Percentiles rank a stretch among this genome's conserved stretches.
phyloP scores from a whole-genome alignment of 2,888 invertebrate genomes.

The Tipula lateralis region DNA sequence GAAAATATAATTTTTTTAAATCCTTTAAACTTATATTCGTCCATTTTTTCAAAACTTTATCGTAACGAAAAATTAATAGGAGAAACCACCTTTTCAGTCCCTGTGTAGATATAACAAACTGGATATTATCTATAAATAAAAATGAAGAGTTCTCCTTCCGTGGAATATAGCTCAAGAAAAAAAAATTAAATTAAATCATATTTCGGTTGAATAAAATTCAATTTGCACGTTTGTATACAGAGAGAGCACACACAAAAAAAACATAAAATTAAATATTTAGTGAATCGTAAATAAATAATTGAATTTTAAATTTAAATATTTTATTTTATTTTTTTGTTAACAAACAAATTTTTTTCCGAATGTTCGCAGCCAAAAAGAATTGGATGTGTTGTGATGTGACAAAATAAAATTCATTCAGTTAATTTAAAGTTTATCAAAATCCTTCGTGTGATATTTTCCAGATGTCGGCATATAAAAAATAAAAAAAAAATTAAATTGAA shows the following conservation, averaged over 20 bases:
- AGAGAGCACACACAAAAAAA: neutral
- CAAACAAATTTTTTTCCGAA: neutral
- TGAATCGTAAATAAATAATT: conserved; percentile 29
- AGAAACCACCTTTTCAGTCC: neutral
- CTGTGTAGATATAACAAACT: neutral
- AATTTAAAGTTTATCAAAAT: conserved; percentile 29
- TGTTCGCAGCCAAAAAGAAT: neutral
- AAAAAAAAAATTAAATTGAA: too few relatives aligned
- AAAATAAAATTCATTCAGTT: neutral
- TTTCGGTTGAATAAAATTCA: conserved; percentile 19
- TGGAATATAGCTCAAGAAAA: neutral
- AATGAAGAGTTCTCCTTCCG: neutral
- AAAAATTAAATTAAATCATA: neutral
- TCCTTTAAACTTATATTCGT: conserved; percentile 1
- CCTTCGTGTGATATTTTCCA: conserved; percentile 20
- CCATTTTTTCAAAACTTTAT: neutral
- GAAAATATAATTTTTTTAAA: neutral
- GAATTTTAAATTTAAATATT: conserved; percentile 25
- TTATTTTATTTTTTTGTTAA: neutral
- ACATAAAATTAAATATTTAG: conserved; percentile 12
- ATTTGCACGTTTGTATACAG: neutral
- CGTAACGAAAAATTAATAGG: neutral
- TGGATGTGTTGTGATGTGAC: neutral
- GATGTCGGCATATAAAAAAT: neutral
- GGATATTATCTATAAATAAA: neutral